A percentile compares a stretch with the other conserved stretches of the same genome.
Conservation (phyloP, 2,797 vertebrate species). For the Megaceryle alcyon region DNA sequence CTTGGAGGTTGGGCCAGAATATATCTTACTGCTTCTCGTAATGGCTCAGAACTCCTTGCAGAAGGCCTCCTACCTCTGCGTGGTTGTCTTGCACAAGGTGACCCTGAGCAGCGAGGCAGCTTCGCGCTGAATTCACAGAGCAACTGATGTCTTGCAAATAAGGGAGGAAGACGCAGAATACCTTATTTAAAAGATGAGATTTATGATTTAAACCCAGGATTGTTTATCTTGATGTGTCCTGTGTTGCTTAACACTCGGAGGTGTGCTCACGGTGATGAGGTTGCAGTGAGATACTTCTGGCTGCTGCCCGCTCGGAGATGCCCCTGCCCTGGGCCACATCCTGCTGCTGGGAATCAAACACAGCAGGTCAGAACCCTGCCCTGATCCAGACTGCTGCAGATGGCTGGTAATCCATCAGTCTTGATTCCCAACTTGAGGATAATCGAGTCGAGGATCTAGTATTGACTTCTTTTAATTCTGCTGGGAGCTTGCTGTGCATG, state of each 20-base stretch:
- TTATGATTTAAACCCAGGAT: not conserved
- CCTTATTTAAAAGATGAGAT: not conserved
- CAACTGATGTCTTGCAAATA: not conserved
- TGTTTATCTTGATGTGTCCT: not conserved
- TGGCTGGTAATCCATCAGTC: not conserved
- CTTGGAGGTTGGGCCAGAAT: not conserved
- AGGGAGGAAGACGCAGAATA: accelerated
- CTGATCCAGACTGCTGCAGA: not conserved
- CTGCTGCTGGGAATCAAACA: not conserved
- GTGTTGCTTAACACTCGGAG: not conserved
- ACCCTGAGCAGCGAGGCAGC: too few relatives aligned
- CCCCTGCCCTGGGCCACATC: accelerated
- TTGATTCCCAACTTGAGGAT: not conserved
- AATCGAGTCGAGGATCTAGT: not conserved
- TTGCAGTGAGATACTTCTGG: not conserved
- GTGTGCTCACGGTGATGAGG: not conserved
- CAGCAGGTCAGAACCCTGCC: not conserved
- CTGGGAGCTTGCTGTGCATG: slow-evolving; percentile 1
- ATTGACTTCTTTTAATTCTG: not conserved
- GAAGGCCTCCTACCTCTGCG: not conserved
- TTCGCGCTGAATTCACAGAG: not conserved
- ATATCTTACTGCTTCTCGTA: accelerated
- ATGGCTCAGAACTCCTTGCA: not conserved
- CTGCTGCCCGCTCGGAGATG: not conserved
- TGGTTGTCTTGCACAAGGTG: accelerated